Conservation (phyloP, 2,888 invertebrate genomes). For the Acronicta alni region DNA sequence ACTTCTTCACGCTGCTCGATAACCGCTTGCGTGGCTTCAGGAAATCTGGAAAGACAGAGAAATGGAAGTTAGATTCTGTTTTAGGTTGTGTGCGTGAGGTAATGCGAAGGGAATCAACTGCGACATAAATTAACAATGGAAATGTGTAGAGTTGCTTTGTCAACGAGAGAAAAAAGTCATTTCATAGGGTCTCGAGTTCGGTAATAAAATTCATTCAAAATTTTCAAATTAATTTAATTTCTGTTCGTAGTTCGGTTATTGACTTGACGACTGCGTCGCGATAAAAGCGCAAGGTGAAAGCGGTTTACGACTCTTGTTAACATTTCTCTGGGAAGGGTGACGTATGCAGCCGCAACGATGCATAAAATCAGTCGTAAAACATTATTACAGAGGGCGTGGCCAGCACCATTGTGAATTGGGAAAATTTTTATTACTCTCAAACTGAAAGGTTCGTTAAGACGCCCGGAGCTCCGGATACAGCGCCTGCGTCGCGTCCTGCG, state of each 20-base stretch:
- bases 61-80: conserved; percentile 35
- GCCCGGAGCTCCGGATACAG: conserved; percentile 69
- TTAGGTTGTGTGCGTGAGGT: neutral
- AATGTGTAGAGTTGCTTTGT: conserved; percentile 21
- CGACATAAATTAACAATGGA: conserved; percentile 32
- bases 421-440: conserved; percentile 74
- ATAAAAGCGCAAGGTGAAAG: conserved; percentile 55
- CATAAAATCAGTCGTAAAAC: conserved; percentile 75
- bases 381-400: conserved; percentile 65
- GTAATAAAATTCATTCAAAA: conserved; percentile 48
- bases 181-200: conserved; percentile 44
- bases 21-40: conserved; percentile 91
- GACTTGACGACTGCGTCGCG: conserved; percentile 43
- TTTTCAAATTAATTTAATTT: conserved; percentile 44
- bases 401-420: conserved; percentile 64
- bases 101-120: conserved; percentile 1
- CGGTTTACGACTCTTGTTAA: conserved; percentile 64
- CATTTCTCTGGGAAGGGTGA: conserved; percentile 62
- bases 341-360: conserved; percentile 60
- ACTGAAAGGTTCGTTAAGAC: conserved; percentile 76
- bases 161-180: conserved; percentile 21
- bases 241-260: conserved; percentile 49
- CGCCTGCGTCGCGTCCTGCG: conserved; percentile 44
- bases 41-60: conserved; percentile 89
- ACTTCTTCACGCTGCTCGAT: conserved; percentile 85